Evolutionary conservation across 1,140 invertebrate genomes (phyloP).

Genomic region (Eulimnadia texana): DNA sequence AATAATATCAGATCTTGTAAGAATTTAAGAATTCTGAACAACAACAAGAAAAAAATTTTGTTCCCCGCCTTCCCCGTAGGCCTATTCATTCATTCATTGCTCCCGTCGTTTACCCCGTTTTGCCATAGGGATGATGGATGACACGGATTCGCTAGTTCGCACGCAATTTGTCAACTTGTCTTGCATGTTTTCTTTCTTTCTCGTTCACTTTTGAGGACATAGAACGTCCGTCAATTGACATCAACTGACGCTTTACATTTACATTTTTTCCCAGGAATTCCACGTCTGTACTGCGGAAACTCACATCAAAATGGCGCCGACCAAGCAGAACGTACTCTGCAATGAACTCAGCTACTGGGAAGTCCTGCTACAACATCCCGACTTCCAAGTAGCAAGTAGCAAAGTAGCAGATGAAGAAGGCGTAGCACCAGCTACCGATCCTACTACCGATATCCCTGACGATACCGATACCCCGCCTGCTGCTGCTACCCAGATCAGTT

Average conservation of each 20-base stretch:
- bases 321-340: slow-evolving; percentile 23
- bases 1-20: too few relatives aligned
- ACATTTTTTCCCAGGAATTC: slow-evolving; percentile 3
- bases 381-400: slow-evolving; percentile 19
- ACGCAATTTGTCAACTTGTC: too few relatives aligned
- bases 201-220: too few relatives aligned
- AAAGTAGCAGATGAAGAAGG: not conserved
- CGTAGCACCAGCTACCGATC: not conserved
- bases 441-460: not conserved
- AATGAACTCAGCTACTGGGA: slow-evolving; percentile 22
- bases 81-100: too few relatives aligned
- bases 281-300: slow-evolving; percentile 21
- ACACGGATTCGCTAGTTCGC: too few relatives aligned
- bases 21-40: too few relatives aligned
- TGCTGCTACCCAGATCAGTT: too few relatives aligned
- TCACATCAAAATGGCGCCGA: slow-evolving; percentile 21
- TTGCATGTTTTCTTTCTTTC: too few relatives aligned
- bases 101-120: too few relatives aligned
- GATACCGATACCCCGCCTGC: not conserved
- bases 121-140: too few relatives aligned
- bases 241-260: not conserved
- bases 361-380: slow-evolving; percentile 21
- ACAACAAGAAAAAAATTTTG: too few relatives aligned
- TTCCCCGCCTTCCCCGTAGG: too few relatives aligned
- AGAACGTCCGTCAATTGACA: not conserved